Evolutionary conservation across 2,888 invertebrate genomes (phyloP).

Genomic region (Thymelicus acteon): DNA sequence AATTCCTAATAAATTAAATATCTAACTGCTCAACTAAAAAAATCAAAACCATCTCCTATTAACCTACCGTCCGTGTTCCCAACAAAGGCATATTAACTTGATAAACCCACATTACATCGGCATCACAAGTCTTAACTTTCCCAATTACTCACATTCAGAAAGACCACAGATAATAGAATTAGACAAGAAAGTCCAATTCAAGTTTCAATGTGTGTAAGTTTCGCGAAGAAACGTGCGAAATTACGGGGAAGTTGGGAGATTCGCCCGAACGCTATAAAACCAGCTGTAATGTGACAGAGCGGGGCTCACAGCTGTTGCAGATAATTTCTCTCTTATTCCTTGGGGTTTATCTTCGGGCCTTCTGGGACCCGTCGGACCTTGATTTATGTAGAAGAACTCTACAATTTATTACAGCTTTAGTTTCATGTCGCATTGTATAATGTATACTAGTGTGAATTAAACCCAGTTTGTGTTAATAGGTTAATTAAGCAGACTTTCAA

Average conservation of each 20-base stretch:
- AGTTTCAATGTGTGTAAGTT: slow-evolving; percentile 67
- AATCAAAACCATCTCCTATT: too few species aligned
- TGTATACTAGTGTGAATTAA: too few species aligned
- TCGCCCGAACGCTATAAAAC: slow-evolving; percentile 56
- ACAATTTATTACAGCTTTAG: slow-evolving; percentile 62
- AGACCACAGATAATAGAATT: slow-evolving; percentile 46
- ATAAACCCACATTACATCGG: slow-evolving; percentile 29
- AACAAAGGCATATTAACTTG: not conserved
- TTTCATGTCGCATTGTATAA: not conserved
- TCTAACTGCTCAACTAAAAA: too few species aligned
- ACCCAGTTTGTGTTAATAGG: too few species aligned
- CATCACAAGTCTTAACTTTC: slow-evolving; percentile 33
- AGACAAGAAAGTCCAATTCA: slow-evolving; percentile 49
- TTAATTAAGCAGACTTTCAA: too few species aligned
- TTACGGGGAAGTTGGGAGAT: slow-evolving; percentile 22
- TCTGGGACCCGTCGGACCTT: slow-evolving; percentile 63
- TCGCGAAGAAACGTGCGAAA: slow-evolving; percentile 38
- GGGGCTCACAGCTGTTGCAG: slow-evolving; percentile 64
- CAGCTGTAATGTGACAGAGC: slow-evolving; percentile 66
- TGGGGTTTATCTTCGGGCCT: slow-evolving; percentile 68
- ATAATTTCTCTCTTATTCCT: slow-evolving; percentile 65
- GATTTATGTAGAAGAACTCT: slow-evolving; percentile 76
- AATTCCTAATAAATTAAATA: too few species aligned
- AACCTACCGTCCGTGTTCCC: not conserved
- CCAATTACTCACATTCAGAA: slow-evolving; percentile 7